Percentiles rank a stretch among this genome's conserved stretches.
phyloP scores from a whole-genome alignment of 35 echinoderm and acorn worm species.

The Heliocidaris tuberculata region DNA sequence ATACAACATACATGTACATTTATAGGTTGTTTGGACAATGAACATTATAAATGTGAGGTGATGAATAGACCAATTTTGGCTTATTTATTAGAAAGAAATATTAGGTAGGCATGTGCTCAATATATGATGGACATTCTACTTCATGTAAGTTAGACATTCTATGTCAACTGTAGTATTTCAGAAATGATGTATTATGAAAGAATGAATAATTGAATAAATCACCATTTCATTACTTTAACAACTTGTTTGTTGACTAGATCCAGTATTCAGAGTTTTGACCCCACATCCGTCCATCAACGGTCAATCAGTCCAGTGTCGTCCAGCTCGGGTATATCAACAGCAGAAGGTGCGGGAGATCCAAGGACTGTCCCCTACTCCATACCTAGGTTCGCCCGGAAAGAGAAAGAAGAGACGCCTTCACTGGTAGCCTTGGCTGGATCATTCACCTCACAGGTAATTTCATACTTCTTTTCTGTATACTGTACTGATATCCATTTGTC shows the following conservation, averaged over 20 bases:
- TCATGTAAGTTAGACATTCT: too few relatives aligned
- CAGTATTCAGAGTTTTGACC: conserved; percentile 64
- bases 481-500: neutral
- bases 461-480: neutral
- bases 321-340: conserved; percentile 34
- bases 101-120: too few relatives aligned
- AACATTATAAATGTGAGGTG: too few relatives aligned
- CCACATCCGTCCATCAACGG: conserved; percentile 31
- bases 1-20: too few relatives aligned
- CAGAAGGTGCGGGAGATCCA: neutral
- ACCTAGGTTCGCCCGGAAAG: conserved; percentile 26
- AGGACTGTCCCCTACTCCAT: conserved; percentile 24
- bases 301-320: conserved; percentile 43
- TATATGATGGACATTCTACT: too few relatives aligned
- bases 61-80: too few relatives aligned
- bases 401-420: conserved; percentile 70
- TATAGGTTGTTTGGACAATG: too few relatives aligned
- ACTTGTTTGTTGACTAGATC: neutral
- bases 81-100: too few relatives aligned
- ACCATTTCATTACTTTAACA: neutral
- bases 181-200: too few relatives aligned
- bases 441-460: conserved; percentile 70
- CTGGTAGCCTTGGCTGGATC: conserved; percentile 66
- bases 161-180: too few relatives aligned
- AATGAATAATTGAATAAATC: neutral